Percentiles rank a stretch among this genome's conserved stretches.
Conservation (phyloP, 2,888 invertebrate species). For the Cristatella mucedo region DNA sequence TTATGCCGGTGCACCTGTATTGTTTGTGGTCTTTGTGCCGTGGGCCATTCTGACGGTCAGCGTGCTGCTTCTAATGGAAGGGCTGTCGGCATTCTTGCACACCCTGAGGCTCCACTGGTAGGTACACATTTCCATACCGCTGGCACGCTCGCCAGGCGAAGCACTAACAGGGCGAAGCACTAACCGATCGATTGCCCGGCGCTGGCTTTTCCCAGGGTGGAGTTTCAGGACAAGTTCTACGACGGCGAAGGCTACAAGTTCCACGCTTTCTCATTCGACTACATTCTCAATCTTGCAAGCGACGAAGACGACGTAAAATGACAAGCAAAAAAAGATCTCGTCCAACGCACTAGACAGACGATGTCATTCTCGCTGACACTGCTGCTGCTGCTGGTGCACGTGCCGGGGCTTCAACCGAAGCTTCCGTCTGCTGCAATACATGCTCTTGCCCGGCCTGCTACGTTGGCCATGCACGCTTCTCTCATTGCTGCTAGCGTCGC, state of each 20-base stretch:
- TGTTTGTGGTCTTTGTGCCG: slow-evolving; percentile 73
- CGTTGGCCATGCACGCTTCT: too few relatives aligned
- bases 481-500: too few relatives aligned
- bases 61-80: slow-evolving; percentile 96
- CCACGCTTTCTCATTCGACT: slow-evolving; percentile 79
- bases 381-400: too few relatives aligned
- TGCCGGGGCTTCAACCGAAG: too few relatives aligned
- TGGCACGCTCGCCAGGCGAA: not conserved
- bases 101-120: slow-evolving; percentile 92
- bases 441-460: too few relatives aligned
- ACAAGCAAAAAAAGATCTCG: too few relatives aligned
- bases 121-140: slow-evolving; percentile 18
- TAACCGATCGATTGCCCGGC: not conserved
- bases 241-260: slow-evolving; percentile 75
- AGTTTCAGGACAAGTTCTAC: slow-evolving; percentile 97
- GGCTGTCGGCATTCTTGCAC: slow-evolving; percentile 93
- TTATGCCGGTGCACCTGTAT: slow-evolving; percentile 41
- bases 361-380: too few relatives aligned
- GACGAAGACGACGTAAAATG: too few relatives aligned
- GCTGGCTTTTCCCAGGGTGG: slow-evolving; percentile 54
- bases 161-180: not conserved
- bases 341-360: too few relatives aligned
- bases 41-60: slow-evolving; percentile 84
- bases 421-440: too few relatives aligned
- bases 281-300: slow-evolving; percentile 36